Percentiles rank a stretch among this genome's conserved stretches.
These are phyloP conservation scores for Drosophila formosana DNA, from an alignment of 2,888 invertebrate genomes.

Conservation along the genomic window DNA sequence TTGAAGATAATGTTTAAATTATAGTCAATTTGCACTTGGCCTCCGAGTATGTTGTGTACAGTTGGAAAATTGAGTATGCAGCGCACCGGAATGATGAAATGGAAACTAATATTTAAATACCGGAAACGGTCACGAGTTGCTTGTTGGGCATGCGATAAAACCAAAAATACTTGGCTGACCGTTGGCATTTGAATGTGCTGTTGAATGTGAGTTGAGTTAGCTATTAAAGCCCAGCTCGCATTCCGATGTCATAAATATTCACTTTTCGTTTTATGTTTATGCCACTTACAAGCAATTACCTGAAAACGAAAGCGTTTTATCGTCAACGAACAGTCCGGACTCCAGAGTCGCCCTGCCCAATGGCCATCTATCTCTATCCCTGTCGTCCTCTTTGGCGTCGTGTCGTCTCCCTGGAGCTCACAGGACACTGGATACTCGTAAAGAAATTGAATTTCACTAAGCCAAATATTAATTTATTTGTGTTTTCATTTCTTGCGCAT, in stretches of 20 bases:
- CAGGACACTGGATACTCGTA: conserved; percentile 58
- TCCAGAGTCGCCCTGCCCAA: conserved; percentile 32
- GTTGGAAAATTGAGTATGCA: background rate
- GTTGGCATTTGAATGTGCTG: conserved; percentile 48
- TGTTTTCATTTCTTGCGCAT: conserved; percentile 75
- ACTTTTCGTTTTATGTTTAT: conserved; percentile 73
- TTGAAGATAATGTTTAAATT: background rate
- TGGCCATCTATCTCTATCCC: conserved; percentile 22
- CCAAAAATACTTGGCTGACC: conserved; percentile 6
- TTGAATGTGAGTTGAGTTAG: conserved; percentile 10
- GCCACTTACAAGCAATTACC: conserved; percentile 81
- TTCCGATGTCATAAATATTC: conserved; percentile 59
- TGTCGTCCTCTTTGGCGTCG: conserved; percentile 15
- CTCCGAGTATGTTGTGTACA: background rate
- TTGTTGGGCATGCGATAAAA: conserved; percentile 13
- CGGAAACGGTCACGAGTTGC: conserved; percentile 34
- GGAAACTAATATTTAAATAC: conserved; percentile 31
- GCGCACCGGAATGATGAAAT: conserved; percentile 1
- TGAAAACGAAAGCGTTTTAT: conserved; percentile 79
- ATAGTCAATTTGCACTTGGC: background rate
- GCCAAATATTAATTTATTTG: conserved; percentile 79
- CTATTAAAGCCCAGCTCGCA: conserved; percentile 30
- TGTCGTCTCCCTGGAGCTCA: conserved; percentile 12
- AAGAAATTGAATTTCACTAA: conserved; percentile 79
- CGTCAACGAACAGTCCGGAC: conserved; percentile 61